A percentile compares a stretch with the other conserved stretches of the same genome.
These are phyloP conservation scores for Ammospiza caudacuta DNA, from an alignment of 2,113 vertebrate genomes.

Conservation along the genomic window DNA sequence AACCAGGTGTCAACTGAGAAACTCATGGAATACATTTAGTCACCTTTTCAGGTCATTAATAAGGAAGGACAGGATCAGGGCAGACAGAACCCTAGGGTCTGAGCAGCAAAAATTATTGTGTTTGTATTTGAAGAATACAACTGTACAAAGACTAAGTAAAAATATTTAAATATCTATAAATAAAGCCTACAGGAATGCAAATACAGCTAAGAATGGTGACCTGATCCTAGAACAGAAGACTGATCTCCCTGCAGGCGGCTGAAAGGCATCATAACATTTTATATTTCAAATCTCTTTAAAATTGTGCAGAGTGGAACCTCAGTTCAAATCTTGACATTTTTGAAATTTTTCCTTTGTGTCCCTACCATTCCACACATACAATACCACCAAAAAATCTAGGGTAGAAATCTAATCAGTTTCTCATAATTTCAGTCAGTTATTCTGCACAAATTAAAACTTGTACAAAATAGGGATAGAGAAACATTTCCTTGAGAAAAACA, in stretches of 20 bases:
- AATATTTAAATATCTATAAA: not conserved
- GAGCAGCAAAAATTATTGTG: not conserved
- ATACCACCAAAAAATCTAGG: not conserved
- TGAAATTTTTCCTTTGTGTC: not conserved
- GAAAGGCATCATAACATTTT: not conserved
- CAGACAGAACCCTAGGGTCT: rapidly evolving
- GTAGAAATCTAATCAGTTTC: not conserved
- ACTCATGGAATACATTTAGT: rapidly evolving
- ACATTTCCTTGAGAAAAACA: not conserved
- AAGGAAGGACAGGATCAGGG: not conserved
- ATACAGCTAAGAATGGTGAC: not conserved
- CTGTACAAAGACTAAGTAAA: not conserved
- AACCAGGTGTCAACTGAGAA: not conserved
- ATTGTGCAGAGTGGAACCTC: not conserved
- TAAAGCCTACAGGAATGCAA: not conserved
- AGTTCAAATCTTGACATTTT: not conserved
- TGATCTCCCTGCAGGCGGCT: rapidly evolving
- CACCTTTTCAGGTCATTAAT: not conserved
- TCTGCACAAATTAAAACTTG: not conserved
- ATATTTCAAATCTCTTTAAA: not conserved
- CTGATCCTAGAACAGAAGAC: not conserved
- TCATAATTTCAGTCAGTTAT: not conserved
- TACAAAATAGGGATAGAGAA: not conserved
- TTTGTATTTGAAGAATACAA: not conserved
- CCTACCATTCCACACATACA: not conserved